Base-by-base conservation (phyloP, 2,113 vertebrate species). In the Triplophysa tibetana region DNA sequence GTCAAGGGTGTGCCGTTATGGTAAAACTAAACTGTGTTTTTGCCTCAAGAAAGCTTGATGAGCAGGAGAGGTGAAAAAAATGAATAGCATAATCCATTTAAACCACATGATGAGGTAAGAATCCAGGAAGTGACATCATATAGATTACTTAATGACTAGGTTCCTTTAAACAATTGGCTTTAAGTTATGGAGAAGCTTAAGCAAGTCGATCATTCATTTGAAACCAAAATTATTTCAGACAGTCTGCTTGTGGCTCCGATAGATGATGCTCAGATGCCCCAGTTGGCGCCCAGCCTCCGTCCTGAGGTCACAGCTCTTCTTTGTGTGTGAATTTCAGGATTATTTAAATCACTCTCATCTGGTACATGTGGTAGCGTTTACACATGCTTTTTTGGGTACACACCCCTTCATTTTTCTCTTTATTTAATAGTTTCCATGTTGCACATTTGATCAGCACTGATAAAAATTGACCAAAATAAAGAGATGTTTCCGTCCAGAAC, bases 331-430 rank as follows among this genome's bases (percentile, higher is more conserved):
- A 64, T 74, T 85, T 77, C 86, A 79, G 78, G 86, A 88, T 83
- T 45, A 78, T 80, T 74, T 78, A 80, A 87, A 87, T 79, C 62
- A 24, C 76, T 88, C 70, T 89, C 83, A 87, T 89, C 82, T 87
- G 83, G 84, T 83, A 87, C 91, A 93, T 86, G 58, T 93, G 91
- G 86, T 70, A 89, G 76, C 81, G 81, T 86, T 94, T 91, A 91
- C 82, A 83, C 64, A 79, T 80, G 84, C 85, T 84, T 90, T 86
- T 83, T 83, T 90, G 90, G 89, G 9, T 2, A 86, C 89, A 88
- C 90, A 86, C 87, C 79, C 89, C 65, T 63, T 76, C 2, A 12
- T 16, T 19, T 58, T 56, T 10, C n/a, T 58, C 61, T 82, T 75
- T 75, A 80, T 88, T 83, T 80, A 86, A 87, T 88, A 86, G 85